A percentile compares a stretch with the other conserved stretches of the same genome.
These are phyloP conservation scores for Setophaga coronata DNA, from an alignment of 2,113 vertebrate genomes.

Conservation along the genomic window DNA sequence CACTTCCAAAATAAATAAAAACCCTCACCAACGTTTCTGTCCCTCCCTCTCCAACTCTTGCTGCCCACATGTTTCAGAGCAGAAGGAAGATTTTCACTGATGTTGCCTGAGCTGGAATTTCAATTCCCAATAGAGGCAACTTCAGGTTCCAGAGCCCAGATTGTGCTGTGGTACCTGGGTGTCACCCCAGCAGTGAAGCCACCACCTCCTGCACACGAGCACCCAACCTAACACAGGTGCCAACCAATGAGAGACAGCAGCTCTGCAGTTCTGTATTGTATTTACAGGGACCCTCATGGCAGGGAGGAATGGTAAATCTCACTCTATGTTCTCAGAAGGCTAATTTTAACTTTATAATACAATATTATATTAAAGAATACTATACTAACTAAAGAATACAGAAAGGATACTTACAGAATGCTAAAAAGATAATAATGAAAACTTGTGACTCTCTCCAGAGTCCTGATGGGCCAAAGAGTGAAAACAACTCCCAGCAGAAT, in stretches of 20 bases:
- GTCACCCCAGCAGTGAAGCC: neutral
- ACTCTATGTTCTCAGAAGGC: too few relatives aligned
- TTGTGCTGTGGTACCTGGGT: neutral
- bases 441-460: too few relatives aligned
- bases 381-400: too few relatives aligned
- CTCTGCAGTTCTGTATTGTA: neutral
- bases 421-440: too few relatives aligned
- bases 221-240: neutral
- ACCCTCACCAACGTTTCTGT: neutral
- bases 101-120: neutral
- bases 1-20: neutral
- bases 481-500: too few relatives aligned
- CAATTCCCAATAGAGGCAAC: neutral
- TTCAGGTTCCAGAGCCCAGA: neutral
- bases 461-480: too few relatives aligned
- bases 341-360: too few relatives aligned
- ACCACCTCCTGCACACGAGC: fast-evolving
- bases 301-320: too few relatives aligned
- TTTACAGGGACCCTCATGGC: too few relatives aligned
- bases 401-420: too few relatives aligned
- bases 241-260: fast-evolving
- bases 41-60: neutral
- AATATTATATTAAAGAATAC: too few relatives aligned
- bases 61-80: neutral
- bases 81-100: neutral